A percentile compares a stretch with the other conserved stretches of the same genome.
Conservation (phyloP, 2,888 invertebrate genomes). For the Ariolimax columbianus region DNA sequence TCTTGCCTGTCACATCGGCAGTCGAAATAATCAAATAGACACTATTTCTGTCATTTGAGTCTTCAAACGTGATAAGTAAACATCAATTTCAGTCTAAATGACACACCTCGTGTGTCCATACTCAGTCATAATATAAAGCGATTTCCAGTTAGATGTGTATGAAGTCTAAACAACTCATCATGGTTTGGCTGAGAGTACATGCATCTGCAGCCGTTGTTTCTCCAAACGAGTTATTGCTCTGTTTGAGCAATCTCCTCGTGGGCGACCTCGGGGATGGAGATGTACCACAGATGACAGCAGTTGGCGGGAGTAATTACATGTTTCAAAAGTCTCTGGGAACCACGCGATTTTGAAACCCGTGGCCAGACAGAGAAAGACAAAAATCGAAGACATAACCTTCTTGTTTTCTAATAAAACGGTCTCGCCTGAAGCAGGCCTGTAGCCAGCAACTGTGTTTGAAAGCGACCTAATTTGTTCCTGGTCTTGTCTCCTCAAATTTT, state of each 20-base stretch:
- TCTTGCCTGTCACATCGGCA: no score
- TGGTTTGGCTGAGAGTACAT: no score
- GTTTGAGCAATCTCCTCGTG: not conserved
- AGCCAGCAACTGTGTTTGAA: conserved; percentile 32
- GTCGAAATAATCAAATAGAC: no score
- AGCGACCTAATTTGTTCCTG: conserved; percentile 47
- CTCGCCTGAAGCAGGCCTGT: conserved; percentile 34
- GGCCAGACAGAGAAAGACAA: conserved; percentile 8
- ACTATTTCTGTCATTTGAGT: no score
- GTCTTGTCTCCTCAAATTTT: conserved; percentile 23
- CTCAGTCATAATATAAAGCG: no score
- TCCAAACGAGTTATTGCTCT: not conserved
- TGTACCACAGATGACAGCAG: conserved; percentile 15
- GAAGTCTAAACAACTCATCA: no score
- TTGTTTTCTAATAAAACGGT: conserved; percentile 51
- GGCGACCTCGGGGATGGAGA: not conserved
- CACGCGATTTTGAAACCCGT: conserved; percentile 36
- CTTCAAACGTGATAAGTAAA: no score
- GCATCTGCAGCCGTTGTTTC: no score
- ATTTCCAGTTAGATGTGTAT: no score
- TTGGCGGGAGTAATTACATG: conserved; percentile 33
- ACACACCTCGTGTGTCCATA: no score
- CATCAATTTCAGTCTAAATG: no score
- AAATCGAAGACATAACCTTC: conserved; percentile 46
- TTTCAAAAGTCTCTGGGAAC: conserved; percentile 18